phyloP scores from a whole-genome alignment of 2,888 invertebrate species.

The Amiota communis region DNA sequence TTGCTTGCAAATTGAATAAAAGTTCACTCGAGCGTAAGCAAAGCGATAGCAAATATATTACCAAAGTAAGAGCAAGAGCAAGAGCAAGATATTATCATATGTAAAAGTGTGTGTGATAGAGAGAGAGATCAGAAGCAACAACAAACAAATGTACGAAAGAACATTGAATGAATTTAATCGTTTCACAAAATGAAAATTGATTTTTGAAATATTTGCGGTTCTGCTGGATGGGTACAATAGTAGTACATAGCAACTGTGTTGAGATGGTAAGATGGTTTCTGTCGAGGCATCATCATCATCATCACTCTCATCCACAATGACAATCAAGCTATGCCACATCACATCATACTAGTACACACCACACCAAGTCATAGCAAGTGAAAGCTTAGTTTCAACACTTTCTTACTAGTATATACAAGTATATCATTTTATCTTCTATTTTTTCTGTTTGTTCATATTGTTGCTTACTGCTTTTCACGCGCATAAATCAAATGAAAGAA shows the following conservation, averaged over 20 bases:
- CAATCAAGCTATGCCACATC: no score
- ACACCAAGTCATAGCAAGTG: conserved; percentile 7
- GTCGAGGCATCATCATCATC: no score
- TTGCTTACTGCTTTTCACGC: not conserved
- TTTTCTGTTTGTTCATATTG: no score
- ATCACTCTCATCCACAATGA: no score
- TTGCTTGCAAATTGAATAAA: conserved; percentile 69
- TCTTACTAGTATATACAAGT: not conserved
- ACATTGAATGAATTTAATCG: conserved; percentile 67
- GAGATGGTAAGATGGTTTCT: no score
- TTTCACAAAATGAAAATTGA: conserved; percentile 68
- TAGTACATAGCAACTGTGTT: no score
- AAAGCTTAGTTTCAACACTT: conserved; percentile 15
- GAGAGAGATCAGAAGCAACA: conserved; percentile 27
- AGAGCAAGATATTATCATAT: conserved; percentile 4
- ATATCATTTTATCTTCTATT: no score
- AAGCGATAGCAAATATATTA: conserved; percentile 61
- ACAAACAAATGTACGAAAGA: conserved; percentile 55
- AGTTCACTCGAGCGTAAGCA: conserved; percentile 68
- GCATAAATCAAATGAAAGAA: conserved; percentile 7
- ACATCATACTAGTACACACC: no score
- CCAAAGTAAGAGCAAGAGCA: conserved; percentile 8
- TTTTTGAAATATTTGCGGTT: conserved; percentile 61
- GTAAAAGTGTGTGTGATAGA: conserved; percentile 5
- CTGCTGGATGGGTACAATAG: not conserved